Conservation (phyloP, 2,888 invertebrate species). For the Eilema caniola region DNA sequence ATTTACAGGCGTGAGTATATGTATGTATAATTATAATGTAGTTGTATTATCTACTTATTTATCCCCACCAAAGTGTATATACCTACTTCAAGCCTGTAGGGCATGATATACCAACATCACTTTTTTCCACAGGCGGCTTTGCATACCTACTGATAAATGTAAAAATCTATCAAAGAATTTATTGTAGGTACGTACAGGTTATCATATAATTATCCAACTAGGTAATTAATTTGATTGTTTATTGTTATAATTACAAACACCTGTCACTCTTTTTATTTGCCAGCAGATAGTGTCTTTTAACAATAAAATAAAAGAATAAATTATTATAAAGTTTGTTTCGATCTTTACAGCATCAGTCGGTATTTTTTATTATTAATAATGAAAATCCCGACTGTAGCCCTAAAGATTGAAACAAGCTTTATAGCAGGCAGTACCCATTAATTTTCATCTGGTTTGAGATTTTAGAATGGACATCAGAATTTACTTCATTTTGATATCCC, state of each 20-base stretch:
- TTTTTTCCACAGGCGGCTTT: neutral
- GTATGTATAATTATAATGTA: no score
- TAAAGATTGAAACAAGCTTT: no score
- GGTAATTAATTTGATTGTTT: conserved; percentile 9
- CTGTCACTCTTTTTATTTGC: neutral
- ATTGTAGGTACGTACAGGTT: neutral
- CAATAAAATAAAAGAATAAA: neutral
- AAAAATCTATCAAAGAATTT: neutral
- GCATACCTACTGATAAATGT: neutral
- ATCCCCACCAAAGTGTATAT: neutral
- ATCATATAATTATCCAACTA: neutral
- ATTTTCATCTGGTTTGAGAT: no score
- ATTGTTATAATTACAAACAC: conserved; percentile 1
- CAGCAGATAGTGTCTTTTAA: neutral
- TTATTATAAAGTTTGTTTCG: no score
- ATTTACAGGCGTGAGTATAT: no score
- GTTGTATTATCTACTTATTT: neutral
- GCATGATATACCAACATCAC: neutral
- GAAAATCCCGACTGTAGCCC: no score
- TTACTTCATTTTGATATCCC: no score
- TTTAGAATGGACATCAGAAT: no score
- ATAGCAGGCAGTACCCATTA: no score
- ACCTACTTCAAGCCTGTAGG: neutral
- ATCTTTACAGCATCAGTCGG: no score
- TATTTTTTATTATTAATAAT: no score